phyloP scores from a whole-genome alignment of 2,797 vertebrate species.

The Micromesistius poutassou region DNA sequence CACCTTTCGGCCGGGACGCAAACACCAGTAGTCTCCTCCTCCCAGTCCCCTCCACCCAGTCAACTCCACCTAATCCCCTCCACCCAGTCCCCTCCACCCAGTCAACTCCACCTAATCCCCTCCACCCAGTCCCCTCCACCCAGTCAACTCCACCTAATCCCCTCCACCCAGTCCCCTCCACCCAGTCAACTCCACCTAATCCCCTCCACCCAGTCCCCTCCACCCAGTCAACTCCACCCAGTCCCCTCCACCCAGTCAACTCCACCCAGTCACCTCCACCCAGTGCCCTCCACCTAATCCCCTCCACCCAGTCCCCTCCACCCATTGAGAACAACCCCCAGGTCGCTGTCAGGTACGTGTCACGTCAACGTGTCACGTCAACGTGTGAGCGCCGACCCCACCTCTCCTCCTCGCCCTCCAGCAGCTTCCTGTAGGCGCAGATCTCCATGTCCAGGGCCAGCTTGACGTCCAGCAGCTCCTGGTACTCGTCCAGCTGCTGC shows the following conservation, averaged over 20 bases:
- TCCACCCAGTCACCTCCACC: neutral
- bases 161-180: neutral
- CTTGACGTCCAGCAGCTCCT: constrained; percentile 95
- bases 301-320: neutral
- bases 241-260: neutral
- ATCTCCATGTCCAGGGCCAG: constrained; percentile 98
- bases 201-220: neutral
- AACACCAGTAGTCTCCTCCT: neutral
- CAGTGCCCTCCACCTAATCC: neutral
- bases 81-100: neutral
- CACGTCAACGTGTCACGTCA: neutral
- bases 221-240: too few species aligned
- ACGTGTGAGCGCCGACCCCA: constrained; percentile 34
- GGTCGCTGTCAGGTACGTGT: too few species aligned
- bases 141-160: too few species aligned
- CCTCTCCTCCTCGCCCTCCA: constrained; percentile 97
- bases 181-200: too few species aligned
- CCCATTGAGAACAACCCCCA: neutral
- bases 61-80: neutral
- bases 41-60: neutral
- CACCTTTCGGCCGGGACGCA: too few species aligned
- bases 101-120: too few species aligned
- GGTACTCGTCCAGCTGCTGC: constrained; percentile 94
- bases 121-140: neutral
- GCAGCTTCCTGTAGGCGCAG: constrained; percentile 90